Base-by-base conservation (phyloP, 2,113 vertebrate genomes). In the Nothocercus julius region DNA sequence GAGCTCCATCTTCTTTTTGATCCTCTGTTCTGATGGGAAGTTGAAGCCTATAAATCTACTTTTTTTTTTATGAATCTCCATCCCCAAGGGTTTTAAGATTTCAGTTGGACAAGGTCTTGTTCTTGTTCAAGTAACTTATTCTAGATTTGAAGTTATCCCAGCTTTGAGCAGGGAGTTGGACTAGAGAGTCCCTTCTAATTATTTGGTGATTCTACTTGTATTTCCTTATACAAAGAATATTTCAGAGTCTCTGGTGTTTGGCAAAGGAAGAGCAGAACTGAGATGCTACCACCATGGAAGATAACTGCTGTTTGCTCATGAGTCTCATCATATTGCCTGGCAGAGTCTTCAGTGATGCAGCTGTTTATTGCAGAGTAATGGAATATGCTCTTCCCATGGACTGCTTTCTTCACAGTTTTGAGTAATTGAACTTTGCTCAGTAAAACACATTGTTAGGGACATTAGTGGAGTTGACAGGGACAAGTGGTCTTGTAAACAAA, bases 401-500 rank as follows among this genome's bases (percentile, higher is more conserved):
- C 38, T 64, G 58, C 32, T 67, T 77, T 66, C 82, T n/a, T 61
- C 64, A 59, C 27, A 63, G 51, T 47, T 96, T 58, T 45, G 67
- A 73, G 11, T 70, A 22, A 62, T 36, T 66, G 44, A 62, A 51
- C 51, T 70, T 74, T 51, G 63, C 73, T 75, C 32, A 86, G 81
- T 32, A 82, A 79, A 93, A 78, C 38, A 16, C 5, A 7, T 62
- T 73, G 15, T 54, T 63, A 38, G 45, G 58, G 47, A 66, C 77
- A 45, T 75, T 53, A 81, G 34, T 13, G 54, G 38, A 82, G 12
- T 14, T 86, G 85, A 78, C 32, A 90, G 64, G 34, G 63, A 53
- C 21, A 86, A 83, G 38, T 44, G n/a, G 9, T 36, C 69, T 88
- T 67, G 66, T 58, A 87, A 81, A 77, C 47, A 81, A 82, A 94